Evolutionary conservation across 2,888 invertebrate species (phyloP).

Genomic region (Tethea ocularis): DNA sequence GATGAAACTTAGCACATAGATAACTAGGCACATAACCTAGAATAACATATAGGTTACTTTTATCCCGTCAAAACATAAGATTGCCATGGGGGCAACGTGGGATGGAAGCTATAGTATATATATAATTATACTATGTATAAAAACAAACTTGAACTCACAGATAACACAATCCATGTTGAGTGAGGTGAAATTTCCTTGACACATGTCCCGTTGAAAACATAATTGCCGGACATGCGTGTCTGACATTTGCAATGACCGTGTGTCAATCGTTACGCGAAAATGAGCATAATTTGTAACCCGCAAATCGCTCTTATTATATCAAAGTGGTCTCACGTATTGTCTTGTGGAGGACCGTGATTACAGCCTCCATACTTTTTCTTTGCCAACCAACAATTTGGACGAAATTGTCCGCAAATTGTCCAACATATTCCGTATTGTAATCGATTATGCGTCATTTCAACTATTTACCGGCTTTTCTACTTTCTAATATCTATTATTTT

Average conservation of each 20-base stretch:
- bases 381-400: conserved; percentile 27
- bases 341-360: conserved; percentile 38
- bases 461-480: conserved; percentile 26
- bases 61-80: too few relatives aligned
- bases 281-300: conserved; percentile 60
- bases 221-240: conserved; percentile 11
- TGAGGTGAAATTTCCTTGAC: not conserved
- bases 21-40: too few relatives aligned
- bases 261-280: conserved; percentile 44
- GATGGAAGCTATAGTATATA: too few relatives aligned
- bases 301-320: conserved; percentile 55
- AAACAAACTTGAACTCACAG: not conserved
- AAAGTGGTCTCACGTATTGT: conserved; percentile 63
- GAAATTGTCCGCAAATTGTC: conserved; percentile 39
- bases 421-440: conserved; percentile 36
- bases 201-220: conserved; percentile 6
- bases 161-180: conserved; percentile 3
- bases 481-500: conserved; percentile 19
- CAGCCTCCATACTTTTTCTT: conserved; percentile 35
- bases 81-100: too few relatives aligned
- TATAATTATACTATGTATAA: not conserved
- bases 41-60: too few relatives aligned
- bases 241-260: conserved; percentile 21
- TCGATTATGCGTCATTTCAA: conserved; percentile 38
- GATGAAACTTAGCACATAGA: too few relatives aligned